Percentiles rank a stretch among this genome's conserved stretches.
These are phyloP conservation scores for Alosa alosa DNA, from an alignment of 2,113 vertebrate species.

Conservation along the genomic window DNA sequence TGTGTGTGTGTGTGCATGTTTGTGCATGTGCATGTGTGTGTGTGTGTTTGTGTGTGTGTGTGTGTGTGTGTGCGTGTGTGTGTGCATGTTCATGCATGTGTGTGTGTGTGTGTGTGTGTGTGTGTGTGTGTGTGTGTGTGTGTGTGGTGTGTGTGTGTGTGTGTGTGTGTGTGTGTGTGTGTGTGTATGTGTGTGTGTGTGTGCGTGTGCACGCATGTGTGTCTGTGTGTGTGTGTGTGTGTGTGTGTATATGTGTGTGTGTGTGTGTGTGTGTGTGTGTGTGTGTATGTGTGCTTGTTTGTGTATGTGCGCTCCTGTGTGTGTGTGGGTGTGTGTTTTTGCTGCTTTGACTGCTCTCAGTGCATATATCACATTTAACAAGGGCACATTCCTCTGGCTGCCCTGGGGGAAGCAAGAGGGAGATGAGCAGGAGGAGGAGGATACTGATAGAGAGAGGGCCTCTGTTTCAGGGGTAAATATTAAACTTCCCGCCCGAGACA, in stretches of 20 bases:
- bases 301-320: background rate
- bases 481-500: background rate
- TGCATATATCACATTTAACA: slow-evolving; percentile 63
- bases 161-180: slow-evolving; percentile 5
- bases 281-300: background rate
- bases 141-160: background rate
- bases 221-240: background rate
- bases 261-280: background rate
- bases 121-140: slow-evolving; percentile 5
- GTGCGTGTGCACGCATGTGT: background rate
- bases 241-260: background rate
- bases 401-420: slow-evolving; percentile 51
- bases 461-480: slow-evolving; percentile 27
- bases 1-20: too few relatives aligned
- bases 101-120: background rate
- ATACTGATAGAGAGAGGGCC: slow-evolving; percentile 49
- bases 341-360: background rate
- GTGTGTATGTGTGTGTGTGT: background rate
- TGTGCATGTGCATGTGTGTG: too few relatives aligned
- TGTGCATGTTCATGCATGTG: too few relatives aligned
- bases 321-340: background rate
- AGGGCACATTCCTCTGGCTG: slow-evolving; percentile 58
- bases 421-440: slow-evolving; percentile 26
- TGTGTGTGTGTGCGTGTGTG: background rate
- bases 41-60: background rate